A percentile compares a stretch with the other conserved stretches of the same genome.
phyloP scores from a whole-genome alignment of 2,113 vertebrate species.

The Neopipo cinnamomea region DNA sequence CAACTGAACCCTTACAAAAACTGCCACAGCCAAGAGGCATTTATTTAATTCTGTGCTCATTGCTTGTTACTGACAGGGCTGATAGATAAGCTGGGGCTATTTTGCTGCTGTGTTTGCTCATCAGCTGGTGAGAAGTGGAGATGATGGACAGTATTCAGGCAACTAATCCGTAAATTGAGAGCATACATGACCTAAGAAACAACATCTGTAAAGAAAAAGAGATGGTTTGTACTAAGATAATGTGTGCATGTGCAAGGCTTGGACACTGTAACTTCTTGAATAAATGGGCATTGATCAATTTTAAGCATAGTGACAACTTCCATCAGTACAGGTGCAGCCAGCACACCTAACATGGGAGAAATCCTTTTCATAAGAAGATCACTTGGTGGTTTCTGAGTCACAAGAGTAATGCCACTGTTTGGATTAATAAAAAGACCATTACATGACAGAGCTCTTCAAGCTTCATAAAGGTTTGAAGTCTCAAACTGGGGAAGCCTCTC shows the following conservation, averaged over 20 bases:
- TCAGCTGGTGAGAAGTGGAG: not conserved
- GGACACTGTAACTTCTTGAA: not conserved
- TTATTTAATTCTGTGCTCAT: not conserved
- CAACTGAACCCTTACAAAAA: not conserved
- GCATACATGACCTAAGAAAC: accelerated
- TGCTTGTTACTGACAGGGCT: not conserved
- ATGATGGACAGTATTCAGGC: not conserved
- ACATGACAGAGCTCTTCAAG: not conserved
- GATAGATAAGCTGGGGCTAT: not conserved
- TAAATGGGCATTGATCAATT: not conserved
- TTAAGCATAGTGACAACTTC: not conserved
- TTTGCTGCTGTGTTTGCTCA: not conserved
- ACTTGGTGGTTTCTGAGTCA: not conserved
- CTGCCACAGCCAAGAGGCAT: not conserved
- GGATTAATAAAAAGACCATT: not conserved
- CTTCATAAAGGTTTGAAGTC: not conserved
- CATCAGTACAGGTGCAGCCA: not conserved
- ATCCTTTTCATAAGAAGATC: not conserved
- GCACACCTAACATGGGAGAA: not conserved
- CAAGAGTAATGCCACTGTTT: not conserved
- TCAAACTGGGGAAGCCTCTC: not conserved
- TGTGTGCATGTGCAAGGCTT: not conserved
- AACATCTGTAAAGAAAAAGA: not conserved
- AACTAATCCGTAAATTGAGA: not conserved
- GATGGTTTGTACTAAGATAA: not conserved